Evolutionary conservation across 2,888 invertebrate genomes (phyloP).

Genomic region (Lasius fuliginosus): DNA sequence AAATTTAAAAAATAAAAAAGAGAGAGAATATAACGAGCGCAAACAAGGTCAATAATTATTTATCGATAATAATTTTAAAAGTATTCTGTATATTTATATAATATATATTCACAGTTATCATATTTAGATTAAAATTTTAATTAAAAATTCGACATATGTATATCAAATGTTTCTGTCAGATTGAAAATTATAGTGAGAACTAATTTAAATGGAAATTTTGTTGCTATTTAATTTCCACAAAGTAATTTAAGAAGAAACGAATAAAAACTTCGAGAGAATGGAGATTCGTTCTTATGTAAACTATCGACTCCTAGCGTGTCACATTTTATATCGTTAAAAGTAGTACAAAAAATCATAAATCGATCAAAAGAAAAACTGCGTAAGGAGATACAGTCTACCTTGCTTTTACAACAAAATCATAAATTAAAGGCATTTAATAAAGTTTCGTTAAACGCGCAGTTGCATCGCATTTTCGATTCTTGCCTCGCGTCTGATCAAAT

Average conservation of each 20-base stretch:
- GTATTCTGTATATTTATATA: not conserved
- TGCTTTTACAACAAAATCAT: not conserved
- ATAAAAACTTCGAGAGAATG: not conserved
- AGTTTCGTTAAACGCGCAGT: not conserved
- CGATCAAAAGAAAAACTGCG: not conserved
- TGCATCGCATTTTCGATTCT: not conserved
- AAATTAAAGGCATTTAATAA: constrained; percentile 5
- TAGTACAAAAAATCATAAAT: not conserved
- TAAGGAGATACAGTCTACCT: not conserved
- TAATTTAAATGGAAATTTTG: not conserved
- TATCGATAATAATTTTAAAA: not conserved
- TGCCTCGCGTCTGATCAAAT: not conserved
- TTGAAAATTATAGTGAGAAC: not conserved
- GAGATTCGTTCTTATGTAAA: not conserved
- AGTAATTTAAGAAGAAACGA: not conserved
- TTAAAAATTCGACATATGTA: not conserved
- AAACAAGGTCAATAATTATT: not conserved
- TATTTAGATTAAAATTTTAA: not conserved
- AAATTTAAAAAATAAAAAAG: not conserved
- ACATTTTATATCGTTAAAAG: constrained; percentile 6
- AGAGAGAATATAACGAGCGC: not conserved
- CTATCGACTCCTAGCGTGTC: not conserved
- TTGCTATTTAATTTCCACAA: not conserved
- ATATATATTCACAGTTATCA: not conserved
- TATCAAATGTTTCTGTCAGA: not conserved